These are phyloP conservation scores for Grammomys surdaster DNA, from an alignment of 2,113 vertebrate species.

Conservation along the genomic window DNA sequence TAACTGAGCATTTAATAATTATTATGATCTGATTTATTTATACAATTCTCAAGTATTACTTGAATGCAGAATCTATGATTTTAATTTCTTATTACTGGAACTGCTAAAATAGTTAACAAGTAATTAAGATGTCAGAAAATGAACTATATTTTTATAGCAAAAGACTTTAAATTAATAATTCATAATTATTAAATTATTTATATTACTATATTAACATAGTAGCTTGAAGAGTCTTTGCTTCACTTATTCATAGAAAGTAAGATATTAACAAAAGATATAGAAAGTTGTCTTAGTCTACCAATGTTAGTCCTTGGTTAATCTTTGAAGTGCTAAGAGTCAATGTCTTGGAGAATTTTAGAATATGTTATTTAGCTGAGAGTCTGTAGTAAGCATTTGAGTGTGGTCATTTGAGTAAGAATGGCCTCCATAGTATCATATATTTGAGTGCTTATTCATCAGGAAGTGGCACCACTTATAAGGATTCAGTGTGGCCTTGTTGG, in stretches of 20 bases:
- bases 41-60: background rate
- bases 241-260: constrained; percentile 13
- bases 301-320: background rate
- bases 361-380: background rate
- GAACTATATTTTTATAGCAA: constrained; percentile 19
- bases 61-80: constrained; percentile 20
- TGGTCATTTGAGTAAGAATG: background rate
- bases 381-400: background rate
- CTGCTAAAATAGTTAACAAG: background rate
- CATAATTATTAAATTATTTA: constrained; percentile 22
- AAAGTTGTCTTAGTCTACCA: background rate
- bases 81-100: constrained; percentile 32
- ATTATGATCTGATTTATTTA: background rate
- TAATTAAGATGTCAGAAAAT: constrained; percentile 35
- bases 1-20: background rate
- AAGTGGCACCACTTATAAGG: background rate
- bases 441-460: background rate
- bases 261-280: background rate
- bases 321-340: background rate
- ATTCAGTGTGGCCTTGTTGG: background rate
- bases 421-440: background rate
- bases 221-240: background rate
- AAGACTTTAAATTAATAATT: constrained; percentile 30
- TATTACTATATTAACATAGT: background rate
- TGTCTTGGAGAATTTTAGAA: background rate